These are phyloP conservation scores for Branchellion lobata DNA, from an alignment of 2,888 invertebrate genomes.

Conservation along the genomic window DNA sequence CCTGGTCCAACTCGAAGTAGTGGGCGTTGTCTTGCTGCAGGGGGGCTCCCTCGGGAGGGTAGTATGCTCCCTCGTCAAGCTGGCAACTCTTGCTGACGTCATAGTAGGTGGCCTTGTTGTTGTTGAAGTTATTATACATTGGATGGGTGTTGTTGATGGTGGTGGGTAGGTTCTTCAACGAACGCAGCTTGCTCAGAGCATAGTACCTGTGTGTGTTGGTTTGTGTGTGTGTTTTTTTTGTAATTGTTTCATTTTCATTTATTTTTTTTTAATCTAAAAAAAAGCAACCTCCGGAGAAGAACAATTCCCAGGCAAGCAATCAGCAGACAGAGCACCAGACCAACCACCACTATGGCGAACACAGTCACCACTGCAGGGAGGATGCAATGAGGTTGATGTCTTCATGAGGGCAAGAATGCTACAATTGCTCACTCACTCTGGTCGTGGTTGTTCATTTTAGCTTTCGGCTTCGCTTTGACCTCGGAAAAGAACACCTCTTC, in stretches of 20 bases:
- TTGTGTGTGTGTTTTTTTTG: neutral
- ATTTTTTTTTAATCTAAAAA: neutral
- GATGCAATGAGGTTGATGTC: no score
- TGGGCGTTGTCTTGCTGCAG: conserved; percentile 20
- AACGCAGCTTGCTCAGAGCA: conserved; percentile 28
- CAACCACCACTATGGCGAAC: conserved; percentile 23
- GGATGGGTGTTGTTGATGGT: neutral
- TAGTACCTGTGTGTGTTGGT: conserved; percentile 35
- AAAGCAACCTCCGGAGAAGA: conserved; percentile 30
- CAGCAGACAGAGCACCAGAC: conserved; percentile 34
- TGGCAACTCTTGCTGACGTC: conserved; percentile 4
- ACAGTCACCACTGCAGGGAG: conserved; percentile 12
- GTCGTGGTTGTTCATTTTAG: neutral
- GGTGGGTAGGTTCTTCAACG: neutral
- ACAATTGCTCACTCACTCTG: no score
- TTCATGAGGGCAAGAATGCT: no score
- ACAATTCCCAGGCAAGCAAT: conserved; percentile 33
- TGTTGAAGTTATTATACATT: conserved; percentile 4
- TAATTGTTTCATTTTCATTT: neutral
- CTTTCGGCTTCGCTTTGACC: no score
- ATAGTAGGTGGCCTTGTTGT: conserved; percentile 12
- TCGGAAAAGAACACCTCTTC: neutral
- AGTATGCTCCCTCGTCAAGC: neutral
- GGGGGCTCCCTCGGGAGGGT: neutral
- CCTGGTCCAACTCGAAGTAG: conserved; percentile 40